Conservation (phyloP, 2,113 vertebrate genomes). For the Dipodomys spectabilis region DNA sequence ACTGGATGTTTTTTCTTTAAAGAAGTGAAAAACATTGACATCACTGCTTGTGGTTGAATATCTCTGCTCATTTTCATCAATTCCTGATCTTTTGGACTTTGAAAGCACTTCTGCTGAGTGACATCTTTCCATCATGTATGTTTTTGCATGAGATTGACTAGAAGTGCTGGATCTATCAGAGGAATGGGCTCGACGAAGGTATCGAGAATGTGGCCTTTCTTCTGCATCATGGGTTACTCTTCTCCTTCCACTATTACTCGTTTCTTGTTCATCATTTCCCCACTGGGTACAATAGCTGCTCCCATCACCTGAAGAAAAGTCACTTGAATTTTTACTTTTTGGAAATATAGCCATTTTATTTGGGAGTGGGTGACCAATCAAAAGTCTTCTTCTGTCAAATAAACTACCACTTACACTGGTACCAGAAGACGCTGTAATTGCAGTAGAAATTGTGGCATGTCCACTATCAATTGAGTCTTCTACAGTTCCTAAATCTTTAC, state of each 20-base stretch:
- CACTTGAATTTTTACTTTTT: conserved; percentile 83
- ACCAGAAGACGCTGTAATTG: conserved; percentile 87
- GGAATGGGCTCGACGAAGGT: conserved; percentile 94
- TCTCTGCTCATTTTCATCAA: conserved; percentile 76
- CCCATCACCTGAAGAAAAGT: conserved; percentile 83
- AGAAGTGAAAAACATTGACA: conserved; percentile 83
- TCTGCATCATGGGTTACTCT: conserved; percentile 81
- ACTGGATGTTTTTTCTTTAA: conserved; percentile 85
- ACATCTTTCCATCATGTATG: conserved; percentile 87
- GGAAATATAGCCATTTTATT: conserved; percentile 92
- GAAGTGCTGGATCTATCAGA: conserved; percentile 90
- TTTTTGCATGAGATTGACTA: conserved; percentile 78
- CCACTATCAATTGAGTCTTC: conserved; percentile 97
- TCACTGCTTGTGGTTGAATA: conserved; percentile 84
- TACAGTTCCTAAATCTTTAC: conserved; percentile 88
- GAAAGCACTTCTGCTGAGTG: conserved; percentile 92
- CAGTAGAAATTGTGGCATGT: conserved; percentile 97
- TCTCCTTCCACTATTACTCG: conserved; percentile 74
- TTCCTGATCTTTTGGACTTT: conserved; percentile 80
- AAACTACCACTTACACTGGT: conserved; percentile 89
- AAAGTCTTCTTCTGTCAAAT: conserved; percentile 90
- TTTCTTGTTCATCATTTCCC: conserved; percentile 82
- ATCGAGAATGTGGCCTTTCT: conserved; percentile 92
- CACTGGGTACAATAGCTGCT: conserved; percentile 84
- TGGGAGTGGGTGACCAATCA: conserved; percentile 92